Conservation (phyloP, 2,797 vertebrate species). For the Anguilla obscura region DNA sequence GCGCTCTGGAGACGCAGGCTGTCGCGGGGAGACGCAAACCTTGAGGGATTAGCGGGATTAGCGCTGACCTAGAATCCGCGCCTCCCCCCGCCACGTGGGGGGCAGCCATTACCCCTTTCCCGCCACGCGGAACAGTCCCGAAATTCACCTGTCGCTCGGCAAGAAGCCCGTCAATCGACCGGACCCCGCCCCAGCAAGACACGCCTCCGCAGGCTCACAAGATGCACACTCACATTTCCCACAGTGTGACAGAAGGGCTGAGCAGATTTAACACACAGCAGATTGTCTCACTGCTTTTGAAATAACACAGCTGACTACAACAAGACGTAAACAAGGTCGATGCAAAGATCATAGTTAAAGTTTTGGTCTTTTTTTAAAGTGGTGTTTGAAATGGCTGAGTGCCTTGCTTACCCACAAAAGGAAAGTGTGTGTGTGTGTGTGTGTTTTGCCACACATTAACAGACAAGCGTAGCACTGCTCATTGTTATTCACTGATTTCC, state of each 20-base stretch:
- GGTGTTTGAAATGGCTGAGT: neutral
- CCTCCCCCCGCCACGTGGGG: neutral
- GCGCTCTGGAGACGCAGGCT: constrained; percentile 36
- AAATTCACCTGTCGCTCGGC: neutral
- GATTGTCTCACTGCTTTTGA: neutral
- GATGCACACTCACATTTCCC: neutral
- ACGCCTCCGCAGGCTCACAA: neutral
- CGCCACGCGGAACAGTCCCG: neutral
- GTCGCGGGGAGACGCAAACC: constrained; percentile 1
- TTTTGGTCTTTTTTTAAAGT: neutral
- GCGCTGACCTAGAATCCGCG: constrained; percentile 15
- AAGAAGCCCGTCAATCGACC: neutral
- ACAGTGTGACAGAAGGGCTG: neutral
- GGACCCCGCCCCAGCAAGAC: neutral
- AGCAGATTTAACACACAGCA: neutral
- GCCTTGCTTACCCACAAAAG: neutral
- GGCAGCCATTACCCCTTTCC: neutral
- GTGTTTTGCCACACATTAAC: neutral
- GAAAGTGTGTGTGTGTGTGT: too few relatives aligned
- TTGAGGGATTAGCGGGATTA: constrained; percentile 8
- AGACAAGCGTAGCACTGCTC: neutral
- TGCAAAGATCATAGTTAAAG: neutral
- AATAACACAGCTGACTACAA: neutral
- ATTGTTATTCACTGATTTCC: neutral
- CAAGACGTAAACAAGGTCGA: neutral